Percentiles rank a stretch among this genome's conserved stretches.
Evolutionary conservation across 1,140 invertebrate species (phyloP).

Genomic region (Leguminivora glycinivorella): DNA sequence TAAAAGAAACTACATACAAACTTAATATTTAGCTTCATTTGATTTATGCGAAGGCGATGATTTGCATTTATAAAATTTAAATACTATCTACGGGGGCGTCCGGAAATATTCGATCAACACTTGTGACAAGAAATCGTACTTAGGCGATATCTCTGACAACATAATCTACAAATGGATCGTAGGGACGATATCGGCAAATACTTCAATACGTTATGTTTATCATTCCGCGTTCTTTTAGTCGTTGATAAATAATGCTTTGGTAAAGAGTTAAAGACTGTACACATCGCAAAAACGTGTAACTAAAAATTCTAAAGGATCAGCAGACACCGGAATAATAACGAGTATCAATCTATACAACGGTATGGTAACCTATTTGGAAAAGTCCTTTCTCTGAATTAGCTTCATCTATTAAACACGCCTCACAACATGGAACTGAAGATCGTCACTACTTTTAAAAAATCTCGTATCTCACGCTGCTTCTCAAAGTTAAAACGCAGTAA

Average conservation of each 20-base stretch:
- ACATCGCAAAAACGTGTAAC: neutral
- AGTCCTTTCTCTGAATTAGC: no score
- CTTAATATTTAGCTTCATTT: no score
- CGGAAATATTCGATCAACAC: conserved; percentile 14
- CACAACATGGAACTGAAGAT: no score
- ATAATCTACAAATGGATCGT: conserved; percentile 15
- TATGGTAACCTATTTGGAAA: no score
- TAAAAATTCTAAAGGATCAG: neutral
- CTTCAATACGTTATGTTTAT: conserved; percentile 57
- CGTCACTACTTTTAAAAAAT: no score
- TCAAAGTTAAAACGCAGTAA: no score
- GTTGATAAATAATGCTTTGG: conserved; percentile 40
- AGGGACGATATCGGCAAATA: conserved; percentile 35
- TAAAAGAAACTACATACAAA: no score
- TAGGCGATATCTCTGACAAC: conserved; percentile 18
- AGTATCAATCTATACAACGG: neutral
- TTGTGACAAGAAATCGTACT: conserved; percentile 23
- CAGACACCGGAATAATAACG: neutral
- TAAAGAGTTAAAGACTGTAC: conserved; percentile 3
- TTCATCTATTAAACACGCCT: no score
- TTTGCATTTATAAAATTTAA: no score
- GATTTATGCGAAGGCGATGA: no score
- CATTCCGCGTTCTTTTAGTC: conserved; percentile 40
- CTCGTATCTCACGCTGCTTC: no score
- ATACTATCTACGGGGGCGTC: neutral